These are phyloP conservation scores for Sebastes reedi DNA, from an alignment of 2,797 vertebrate genomes.

Conservation along the genomic window DNA sequence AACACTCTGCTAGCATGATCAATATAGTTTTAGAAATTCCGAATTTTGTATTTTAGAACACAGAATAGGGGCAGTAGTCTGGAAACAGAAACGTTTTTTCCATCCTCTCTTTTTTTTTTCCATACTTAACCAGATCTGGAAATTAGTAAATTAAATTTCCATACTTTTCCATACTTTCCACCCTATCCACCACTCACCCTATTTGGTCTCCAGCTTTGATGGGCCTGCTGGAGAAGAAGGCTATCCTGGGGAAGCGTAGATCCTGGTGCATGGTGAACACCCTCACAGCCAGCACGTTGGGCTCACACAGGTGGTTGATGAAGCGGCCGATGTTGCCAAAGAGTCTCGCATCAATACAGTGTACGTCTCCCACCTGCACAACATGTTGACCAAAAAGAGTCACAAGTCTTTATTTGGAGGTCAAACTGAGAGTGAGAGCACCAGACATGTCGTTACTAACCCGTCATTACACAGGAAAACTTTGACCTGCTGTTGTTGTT, in stretches of 20 bases:
- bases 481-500: not conserved
- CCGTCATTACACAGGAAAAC: not conserved
- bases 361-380: constrained; percentile 89
- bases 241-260: constrained; percentile 92
- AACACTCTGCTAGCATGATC: no score
- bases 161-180: not conserved
- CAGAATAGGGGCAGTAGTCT: no score
- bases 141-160: no score
- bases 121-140: no score
- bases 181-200: constrained; percentile 81
- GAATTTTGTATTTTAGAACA: no score
- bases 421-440: not conserved
- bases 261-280: constrained; percentile 98
- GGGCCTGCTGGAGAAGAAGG: constrained; percentile 91
- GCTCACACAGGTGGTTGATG: constrained; percentile 97
- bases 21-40: no score
- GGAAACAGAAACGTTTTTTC: no score
- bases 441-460: not conserved
- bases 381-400: not conserved
- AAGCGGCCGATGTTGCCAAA: constrained; percentile 97
- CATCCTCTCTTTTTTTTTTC: no score
- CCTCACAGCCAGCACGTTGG: constrained; percentile 91
- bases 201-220: constrained; percentile 93
- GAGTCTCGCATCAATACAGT: constrained; percentile 94
- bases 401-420: not conserved